A percentile compares a stretch with the other conserved stretches of the same genome.
phyloP scores from a whole-genome alignment of 2,113 vertebrate genomes.

The Xenopus laevis region DNA sequence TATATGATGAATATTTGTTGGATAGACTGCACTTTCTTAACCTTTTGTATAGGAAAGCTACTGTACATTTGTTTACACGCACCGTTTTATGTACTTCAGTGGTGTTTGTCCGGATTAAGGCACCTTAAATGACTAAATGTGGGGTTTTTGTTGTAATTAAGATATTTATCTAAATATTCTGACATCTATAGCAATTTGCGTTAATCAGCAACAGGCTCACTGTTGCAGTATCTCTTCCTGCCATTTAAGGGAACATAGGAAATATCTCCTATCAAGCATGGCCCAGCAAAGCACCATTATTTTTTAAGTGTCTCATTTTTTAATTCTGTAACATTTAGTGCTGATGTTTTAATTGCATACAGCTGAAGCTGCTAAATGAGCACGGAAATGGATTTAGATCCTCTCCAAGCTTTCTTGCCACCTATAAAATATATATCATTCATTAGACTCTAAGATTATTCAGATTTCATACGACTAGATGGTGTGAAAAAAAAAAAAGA shows the following conservation, averaged over 20 bases:
- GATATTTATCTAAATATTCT: constrained; percentile 7
- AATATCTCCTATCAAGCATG: constrained; percentile 64
- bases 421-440: constrained; percentile 64
- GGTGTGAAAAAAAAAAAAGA: not conserved
- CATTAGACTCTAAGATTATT: constrained; percentile 55
- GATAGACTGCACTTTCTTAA: not conserved
- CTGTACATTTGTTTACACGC: no score
- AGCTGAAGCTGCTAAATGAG: constrained; percentile 75
- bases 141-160: constrained; percentile 1
- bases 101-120: not conserved
- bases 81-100: no score
- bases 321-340: constrained; percentile 82
- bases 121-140: not conserved
- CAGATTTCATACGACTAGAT: not conserved
- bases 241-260: constrained; percentile 43
- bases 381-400: constrained; percentile 71
- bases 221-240: constrained; percentile 46
- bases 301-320: constrained; percentile 91
- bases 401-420: constrained; percentile 62
- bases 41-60: no score
- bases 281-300: constrained; percentile 80
- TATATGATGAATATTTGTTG: constrained; percentile 3
- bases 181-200: constrained; percentile 27
- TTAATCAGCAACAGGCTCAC: constrained; percentile 46
- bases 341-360: constrained; percentile 76